Conservation (phyloP, 2,797 vertebrate genomes). For the Gadopsis bispinosus region DNA sequence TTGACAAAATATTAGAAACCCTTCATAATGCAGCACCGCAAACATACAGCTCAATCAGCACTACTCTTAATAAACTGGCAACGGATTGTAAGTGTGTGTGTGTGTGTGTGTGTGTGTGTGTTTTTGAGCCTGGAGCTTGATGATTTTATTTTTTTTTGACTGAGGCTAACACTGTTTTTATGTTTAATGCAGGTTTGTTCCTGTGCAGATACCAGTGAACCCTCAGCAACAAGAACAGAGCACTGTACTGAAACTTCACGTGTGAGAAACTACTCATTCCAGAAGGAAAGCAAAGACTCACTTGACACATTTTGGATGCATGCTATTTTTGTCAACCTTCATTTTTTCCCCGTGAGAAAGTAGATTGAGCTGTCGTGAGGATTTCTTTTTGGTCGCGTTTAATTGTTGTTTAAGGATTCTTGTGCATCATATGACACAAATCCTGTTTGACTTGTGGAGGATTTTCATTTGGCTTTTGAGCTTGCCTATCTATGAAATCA, state of each 20-base stretch:
- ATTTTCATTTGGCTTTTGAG: constrained; percentile 44
- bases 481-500: constrained; percentile 77
- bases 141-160: background rate
- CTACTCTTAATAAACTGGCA: background rate
- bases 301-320: constrained; percentile 33
- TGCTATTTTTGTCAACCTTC: constrained; percentile 33
- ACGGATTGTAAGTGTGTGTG: background rate
- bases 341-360: constrained; percentile 29
- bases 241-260: constrained; percentile 31
- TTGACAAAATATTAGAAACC: background rate
- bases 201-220: constrained; percentile 50
- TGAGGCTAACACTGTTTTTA: constrained; percentile 8
- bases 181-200: constrained; percentile 69
- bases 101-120: background rate
- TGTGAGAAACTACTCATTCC: constrained; percentile 10
- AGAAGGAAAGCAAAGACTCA: constrained; percentile 40
- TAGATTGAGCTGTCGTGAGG: constrained; percentile 7
- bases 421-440: constrained; percentile 28
- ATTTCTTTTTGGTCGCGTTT: constrained; percentile 36
- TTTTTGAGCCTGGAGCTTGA: constrained; percentile 1
- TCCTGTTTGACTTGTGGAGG: constrained; percentile 35
- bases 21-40: background rate
- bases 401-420: constrained; percentile 25
- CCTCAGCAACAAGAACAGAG: constrained; percentile 38
- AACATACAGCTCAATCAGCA: background rate